A percentile compares a stretch with the other conserved stretches of the same genome.
These are phyloP conservation scores for Parazoanthus swiftii DNA, from an alignment of 92 coral and sea anemone species.

Conservation along the genomic window DNA sequence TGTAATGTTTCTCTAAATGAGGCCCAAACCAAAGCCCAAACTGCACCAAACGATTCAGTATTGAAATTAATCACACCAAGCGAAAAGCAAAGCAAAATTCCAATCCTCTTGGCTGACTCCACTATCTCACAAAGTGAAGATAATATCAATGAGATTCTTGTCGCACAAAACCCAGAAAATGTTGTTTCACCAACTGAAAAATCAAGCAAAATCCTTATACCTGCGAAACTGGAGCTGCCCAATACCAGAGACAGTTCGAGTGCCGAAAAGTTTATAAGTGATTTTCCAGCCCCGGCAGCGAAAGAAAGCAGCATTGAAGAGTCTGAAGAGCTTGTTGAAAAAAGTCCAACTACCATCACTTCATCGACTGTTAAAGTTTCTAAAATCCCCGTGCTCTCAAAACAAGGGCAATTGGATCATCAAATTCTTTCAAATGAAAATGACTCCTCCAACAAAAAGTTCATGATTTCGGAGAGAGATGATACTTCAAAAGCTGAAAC, in stretches of 20 bases:
- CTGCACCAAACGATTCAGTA: not conserved
- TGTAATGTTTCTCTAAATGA: not conserved
- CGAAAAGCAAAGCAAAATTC: not conserved
- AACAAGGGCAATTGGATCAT: not conserved
- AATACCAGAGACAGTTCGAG: not conserved
- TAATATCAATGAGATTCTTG: not conserved
- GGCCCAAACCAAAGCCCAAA: not conserved
- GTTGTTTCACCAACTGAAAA: not conserved
- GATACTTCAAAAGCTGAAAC: not conserved
- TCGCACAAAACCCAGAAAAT: not conserved
- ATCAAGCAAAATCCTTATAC: conserved; percentile 9
- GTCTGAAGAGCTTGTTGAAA: not conserved
- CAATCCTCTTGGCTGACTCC: not conserved
- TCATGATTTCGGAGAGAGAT: not conserved
- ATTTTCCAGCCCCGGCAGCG: not conserved
- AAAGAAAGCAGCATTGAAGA: not conserved
- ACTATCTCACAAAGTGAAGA: not conserved
- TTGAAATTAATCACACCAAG: not conserved
- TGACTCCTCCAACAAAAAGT: not conserved
- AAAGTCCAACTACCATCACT: not conserved
- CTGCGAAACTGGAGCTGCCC: not conserved
- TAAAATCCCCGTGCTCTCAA: conserved; percentile 9
- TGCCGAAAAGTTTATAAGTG: not conserved
- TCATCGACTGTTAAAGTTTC: conserved; percentile 4
- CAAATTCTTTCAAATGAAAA: not conserved